Evolutionary conservation across 2,797 vertebrate species (phyloP).

Genomic region (Cynopterus sphinx): DNA sequence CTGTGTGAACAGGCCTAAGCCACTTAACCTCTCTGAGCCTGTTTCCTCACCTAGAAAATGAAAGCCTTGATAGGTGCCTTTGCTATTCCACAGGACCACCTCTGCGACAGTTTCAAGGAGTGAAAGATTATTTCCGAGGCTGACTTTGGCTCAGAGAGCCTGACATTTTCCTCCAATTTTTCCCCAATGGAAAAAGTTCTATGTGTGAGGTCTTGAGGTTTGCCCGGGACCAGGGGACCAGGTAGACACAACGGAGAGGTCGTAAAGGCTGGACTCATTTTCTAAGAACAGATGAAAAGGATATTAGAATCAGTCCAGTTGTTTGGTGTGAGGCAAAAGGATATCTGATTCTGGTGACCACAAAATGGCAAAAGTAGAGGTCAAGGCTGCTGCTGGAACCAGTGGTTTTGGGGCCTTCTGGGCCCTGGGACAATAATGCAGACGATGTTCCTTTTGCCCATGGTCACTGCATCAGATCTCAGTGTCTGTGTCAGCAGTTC

Average conservation of each 20-base stretch:
- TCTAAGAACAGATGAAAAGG: neutral
- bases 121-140: neutral
- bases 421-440: neutral
- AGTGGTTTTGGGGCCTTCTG: neutral
- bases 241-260: neutral
- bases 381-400: neutral
- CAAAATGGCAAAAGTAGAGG: neutral
- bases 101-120: neutral
- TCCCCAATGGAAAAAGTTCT: neutral
- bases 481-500: fast-evolving
- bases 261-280: neutral
- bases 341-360: neutral
- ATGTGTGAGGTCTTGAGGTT: neutral
- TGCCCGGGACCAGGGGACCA: neutral
- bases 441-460: neutral
- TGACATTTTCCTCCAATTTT: neutral
- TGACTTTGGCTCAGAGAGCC: neutral
- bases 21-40: neutral
- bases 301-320: neutral
- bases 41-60: slow-evolving; percentile 37
- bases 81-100: neutral
- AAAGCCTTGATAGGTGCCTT: neutral
- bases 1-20: neutral
- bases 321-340: neutral
- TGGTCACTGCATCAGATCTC: neutral